phyloP scores from a whole-genome alignment of 2,113 vertebrate species.

The Aspidoscelis tigris region DNA sequence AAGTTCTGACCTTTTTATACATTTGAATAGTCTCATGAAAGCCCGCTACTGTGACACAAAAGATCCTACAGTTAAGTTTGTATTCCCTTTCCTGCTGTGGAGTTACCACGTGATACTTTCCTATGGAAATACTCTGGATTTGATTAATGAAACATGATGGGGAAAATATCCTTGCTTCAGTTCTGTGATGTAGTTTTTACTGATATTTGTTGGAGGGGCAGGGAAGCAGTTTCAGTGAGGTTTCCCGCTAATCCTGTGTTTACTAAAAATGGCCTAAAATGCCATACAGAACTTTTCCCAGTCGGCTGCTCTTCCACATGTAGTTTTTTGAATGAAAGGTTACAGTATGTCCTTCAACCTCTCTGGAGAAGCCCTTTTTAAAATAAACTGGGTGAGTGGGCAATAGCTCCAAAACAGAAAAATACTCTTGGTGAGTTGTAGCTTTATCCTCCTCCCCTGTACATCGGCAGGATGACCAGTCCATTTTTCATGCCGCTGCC shows the following conservation, averaged over 20 bases:
- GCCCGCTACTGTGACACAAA: too few relatives aligned
- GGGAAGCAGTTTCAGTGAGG: too few relatives aligned
- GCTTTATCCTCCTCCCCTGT: background rate
- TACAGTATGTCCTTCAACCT: too few relatives aligned
- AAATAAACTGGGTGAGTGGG: background rate
- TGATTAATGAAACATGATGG: background rate
- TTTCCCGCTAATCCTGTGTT: too few relatives aligned
- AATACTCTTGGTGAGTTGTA: background rate
- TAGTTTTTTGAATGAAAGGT: background rate
- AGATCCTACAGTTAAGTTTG: background rate
- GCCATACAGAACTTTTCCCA: too few relatives aligned
- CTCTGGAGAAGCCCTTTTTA: background rate
- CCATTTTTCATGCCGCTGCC: background rate
- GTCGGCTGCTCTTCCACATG: too few relatives aligned
- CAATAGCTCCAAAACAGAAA: constrained; percentile 18
- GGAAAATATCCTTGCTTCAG: background rate
- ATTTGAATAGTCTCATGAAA: background rate
- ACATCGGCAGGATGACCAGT: background rate
- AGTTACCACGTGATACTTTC: background rate
- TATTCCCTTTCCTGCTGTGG: background rate
- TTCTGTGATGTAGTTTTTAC: too few relatives aligned
- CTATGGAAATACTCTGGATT: background rate
- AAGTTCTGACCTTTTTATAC: background rate
- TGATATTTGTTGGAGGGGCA: too few relatives aligned
- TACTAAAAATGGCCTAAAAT: too few relatives aligned